These are phyloP conservation scores for Archivesica marissinica DNA, from an alignment of 1,140 invertebrate genomes.

Conservation along the genomic window DNA sequence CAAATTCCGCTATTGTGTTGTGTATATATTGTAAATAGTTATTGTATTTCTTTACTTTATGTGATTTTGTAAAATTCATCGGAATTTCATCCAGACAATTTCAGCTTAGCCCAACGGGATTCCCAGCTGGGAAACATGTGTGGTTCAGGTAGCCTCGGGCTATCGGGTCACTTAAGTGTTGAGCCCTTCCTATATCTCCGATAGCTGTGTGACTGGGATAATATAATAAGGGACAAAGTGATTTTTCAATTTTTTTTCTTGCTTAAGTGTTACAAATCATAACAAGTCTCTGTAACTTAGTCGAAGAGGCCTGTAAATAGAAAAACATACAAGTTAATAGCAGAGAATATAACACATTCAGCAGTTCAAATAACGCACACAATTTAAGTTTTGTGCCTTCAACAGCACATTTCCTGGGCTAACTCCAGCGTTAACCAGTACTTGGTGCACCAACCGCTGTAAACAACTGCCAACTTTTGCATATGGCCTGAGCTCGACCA, in stretches of 20 bases:
- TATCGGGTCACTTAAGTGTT: too few species aligned
- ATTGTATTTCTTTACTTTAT: too few species aligned
- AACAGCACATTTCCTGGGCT: background rate
- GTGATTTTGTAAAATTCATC: too few species aligned
- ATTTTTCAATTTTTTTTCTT: conserved; percentile 45
- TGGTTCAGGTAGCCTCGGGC: too few species aligned
- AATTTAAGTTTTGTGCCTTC: background rate
- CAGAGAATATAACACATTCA: background rate
- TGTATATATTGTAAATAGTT: too few species aligned
- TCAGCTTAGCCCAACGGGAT: too few species aligned
- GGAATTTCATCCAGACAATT: too few species aligned
- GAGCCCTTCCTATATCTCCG: too few species aligned
- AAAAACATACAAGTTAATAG: background rate
- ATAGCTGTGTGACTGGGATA: too few species aligned
- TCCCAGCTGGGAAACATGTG: too few species aligned
- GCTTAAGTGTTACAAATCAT: conserved; percentile 43
- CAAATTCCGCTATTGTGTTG: too few species aligned
- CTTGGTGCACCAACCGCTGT: background rate
- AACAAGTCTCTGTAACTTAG: conserved; percentile 55
- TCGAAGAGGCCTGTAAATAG: conserved; percentile 73
- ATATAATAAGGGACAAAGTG: background rate
- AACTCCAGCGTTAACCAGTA: background rate
- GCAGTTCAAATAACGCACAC: background rate
- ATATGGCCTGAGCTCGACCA: background rate
- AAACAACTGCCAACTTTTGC: background rate